A percentile compares a stretch with the other conserved stretches of the same genome.
Conservation (phyloP, 2,888 invertebrate genomes). For the Thecophora atra region DNA sequence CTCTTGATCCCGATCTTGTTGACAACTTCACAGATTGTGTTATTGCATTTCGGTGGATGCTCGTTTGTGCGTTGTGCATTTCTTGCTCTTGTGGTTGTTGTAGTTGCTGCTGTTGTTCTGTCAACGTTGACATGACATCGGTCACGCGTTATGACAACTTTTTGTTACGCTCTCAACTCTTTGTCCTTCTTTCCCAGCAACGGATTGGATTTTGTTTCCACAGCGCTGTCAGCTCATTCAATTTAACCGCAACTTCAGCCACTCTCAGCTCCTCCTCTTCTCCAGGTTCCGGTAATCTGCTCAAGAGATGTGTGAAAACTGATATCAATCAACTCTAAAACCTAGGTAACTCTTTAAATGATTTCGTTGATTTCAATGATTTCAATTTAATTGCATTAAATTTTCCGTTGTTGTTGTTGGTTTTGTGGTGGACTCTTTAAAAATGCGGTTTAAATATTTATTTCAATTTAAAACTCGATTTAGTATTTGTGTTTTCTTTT, state of each 20-base stretch:
- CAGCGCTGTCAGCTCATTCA: background rate
- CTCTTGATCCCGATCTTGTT: background rate
- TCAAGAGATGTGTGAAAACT: slow-evolving; percentile 41
- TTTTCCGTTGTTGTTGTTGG: slow-evolving; percentile 13
- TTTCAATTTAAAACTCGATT: background rate
- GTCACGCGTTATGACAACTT: slow-evolving; percentile 42
- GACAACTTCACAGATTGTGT: background rate
- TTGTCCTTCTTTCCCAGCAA: background rate
- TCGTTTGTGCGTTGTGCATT: slow-evolving; percentile 20
- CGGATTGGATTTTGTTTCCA: background rate
- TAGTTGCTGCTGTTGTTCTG: slow-evolving; percentile 36
- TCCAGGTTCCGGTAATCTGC: background rate
- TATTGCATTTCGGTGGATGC: slow-evolving; percentile 19
- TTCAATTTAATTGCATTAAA: slow-evolving; percentile 39
- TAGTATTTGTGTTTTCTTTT: background rate
- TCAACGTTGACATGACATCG: slow-evolving; percentile 44
- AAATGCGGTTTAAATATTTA: slow-evolving; percentile 17
- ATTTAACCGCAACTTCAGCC: background rate
- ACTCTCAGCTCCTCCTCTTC: background rate
- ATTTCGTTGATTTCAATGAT: slow-evolving; percentile 38
- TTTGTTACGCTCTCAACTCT: slow-evolving; percentile 23
- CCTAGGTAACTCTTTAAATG: slow-evolving; percentile 39
- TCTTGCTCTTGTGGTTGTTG: slow-evolving; percentile 28
- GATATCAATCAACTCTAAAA: slow-evolving; percentile 49
- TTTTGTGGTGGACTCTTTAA: background rate